Percentiles rank a stretch among this genome's conserved stretches.
Evolutionary conservation across 2,888 invertebrate genomes (phyloP).

Genomic region (Mesoligia furuncula): DNA sequence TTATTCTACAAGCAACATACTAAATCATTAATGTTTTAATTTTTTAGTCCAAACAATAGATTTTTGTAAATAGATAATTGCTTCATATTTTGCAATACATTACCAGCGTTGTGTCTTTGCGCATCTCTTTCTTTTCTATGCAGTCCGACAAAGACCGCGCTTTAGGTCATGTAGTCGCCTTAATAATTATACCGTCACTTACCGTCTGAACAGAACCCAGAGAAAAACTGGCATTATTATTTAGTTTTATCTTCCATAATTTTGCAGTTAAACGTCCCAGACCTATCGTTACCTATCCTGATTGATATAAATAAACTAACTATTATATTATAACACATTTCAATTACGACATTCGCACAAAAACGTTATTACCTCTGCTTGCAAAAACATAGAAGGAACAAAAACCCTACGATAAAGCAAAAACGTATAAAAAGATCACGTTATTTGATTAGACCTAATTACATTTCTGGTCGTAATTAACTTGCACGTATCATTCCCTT

Average conservation of each 20-base stretch:
- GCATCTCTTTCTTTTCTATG: too few relatives aligned
- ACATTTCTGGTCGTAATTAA: conserved; percentile 88
- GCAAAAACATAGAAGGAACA: conserved; percentile 71
- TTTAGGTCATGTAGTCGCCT: too few relatives aligned
- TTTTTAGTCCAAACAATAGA: too few relatives aligned
- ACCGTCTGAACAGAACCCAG: neutral
- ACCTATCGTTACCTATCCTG: conserved; percentile 45
- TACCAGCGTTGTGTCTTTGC: too few relatives aligned
- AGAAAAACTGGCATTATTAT: conserved; percentile 5
- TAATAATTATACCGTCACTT: conserved; percentile 1
- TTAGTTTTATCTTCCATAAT: conserved; percentile 7
- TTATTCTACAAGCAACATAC: too few relatives aligned
- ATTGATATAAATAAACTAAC: conserved; percentile 62
- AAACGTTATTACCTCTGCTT: conserved; percentile 62
- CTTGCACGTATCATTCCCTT: conserved; percentile 88
- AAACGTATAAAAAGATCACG: conserved; percentile 84
- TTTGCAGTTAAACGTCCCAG: conserved; percentile 5
- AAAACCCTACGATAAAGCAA: conserved; percentile 78
- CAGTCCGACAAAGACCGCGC: too few relatives aligned
- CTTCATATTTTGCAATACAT: too few relatives aligned
- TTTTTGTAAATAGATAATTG: too few relatives aligned
- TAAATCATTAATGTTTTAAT: too few relatives aligned
- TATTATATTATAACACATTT: conserved; percentile 64
- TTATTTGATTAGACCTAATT: conserved; percentile 90
- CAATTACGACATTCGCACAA: conserved; percentile 67